Evolutionary conservation across 1,140 invertebrate genomes (phyloP), one percentile per base, ranked within the genome.

Genomic region (Zaprionus inermis): DNA sequence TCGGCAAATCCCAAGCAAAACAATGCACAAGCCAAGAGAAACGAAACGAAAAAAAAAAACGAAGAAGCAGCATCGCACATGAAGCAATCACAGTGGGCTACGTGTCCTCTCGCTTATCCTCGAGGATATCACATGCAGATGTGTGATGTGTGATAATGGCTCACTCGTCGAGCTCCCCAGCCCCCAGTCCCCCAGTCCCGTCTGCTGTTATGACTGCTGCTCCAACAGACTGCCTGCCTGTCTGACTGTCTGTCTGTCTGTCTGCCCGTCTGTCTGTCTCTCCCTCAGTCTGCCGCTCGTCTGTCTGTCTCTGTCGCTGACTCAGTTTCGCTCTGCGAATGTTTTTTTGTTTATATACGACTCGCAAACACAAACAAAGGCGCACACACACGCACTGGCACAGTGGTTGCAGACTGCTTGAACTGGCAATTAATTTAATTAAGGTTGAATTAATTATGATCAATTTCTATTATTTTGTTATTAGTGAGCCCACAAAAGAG

Each of bases 121-220:
- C 74, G 46, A 89, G 90, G 90, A 91, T 91, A 91, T 90, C 81
- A 82, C 84, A 89, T 84, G 81, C 78, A 90, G 78, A 90, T 77
- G 79, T 86, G 79, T 91, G 85, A 91, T 91, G 82, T 90, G 86
- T 91, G 90, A 86, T 91, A 91, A 91, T 81, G 82, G 83, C 75
- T 77, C 77, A 76, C 71, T 68, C 72, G 36, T 59, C 38, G 11
- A n/a, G 30, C 12, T 6, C 16, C 28, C n/a, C 3, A 0, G 20
- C 56, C n/a, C 5, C 11, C 9, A 2, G 5, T 10, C n/a, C 14
- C 14, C 5, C 56, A 49, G 16, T 7, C 16, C 16, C 5, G n/a
- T 10, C 41, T 46, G 41, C 41, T 46, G 41, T 18, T 46, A 46
- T 56, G 55, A 22, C 56, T 58, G 56, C 56, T 44, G 34, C 34